These are phyloP conservation scores for Picus viridis DNA, from an alignment of 2,797 vertebrate species.

Conservation along the genomic window DNA sequence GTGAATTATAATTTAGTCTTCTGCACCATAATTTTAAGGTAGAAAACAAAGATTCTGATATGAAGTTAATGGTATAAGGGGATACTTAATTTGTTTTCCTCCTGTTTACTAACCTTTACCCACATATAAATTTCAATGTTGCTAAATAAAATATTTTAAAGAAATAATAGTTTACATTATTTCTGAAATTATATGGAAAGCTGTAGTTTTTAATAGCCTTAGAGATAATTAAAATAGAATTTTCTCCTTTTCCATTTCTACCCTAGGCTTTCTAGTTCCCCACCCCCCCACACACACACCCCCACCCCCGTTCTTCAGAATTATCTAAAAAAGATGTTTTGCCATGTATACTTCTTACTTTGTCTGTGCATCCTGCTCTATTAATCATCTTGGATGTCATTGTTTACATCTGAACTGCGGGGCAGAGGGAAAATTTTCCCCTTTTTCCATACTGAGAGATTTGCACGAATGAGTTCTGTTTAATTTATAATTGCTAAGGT, in stretches of 20 bases:
- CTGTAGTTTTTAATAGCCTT: not conserved
- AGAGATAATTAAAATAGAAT: not conserved
- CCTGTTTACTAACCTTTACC: not conserved
- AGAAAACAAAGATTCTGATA: not conserved
- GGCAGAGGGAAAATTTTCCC: not conserved
- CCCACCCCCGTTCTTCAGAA: not conserved
- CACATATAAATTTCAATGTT: not conserved
- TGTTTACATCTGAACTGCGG: not conserved
- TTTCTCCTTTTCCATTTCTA: not conserved
- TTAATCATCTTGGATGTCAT: not conserved
- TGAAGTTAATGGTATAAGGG: not conserved
- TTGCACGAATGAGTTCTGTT: not conserved
- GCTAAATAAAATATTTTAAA: not conserved
- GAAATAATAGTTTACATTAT: not conserved
- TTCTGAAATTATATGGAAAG: not conserved
- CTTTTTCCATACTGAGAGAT: not conserved
- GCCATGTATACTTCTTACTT: not conserved
- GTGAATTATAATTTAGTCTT: not conserved
- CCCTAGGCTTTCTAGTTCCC: rapidly evolving
- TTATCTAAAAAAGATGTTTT: not conserved
- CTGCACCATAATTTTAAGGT: not conserved
- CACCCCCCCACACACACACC: too few species aligned
- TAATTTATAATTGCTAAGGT: not conserved
- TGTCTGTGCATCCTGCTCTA: not conserved
- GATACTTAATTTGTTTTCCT: not conserved